A percentile compares a stretch with the other conserved stretches of the same genome.
These are phyloP conservation scores for Zaprionus davidi DNA, from an alignment of 1,140 invertebrate species.

Conservation along the genomic window DNA sequence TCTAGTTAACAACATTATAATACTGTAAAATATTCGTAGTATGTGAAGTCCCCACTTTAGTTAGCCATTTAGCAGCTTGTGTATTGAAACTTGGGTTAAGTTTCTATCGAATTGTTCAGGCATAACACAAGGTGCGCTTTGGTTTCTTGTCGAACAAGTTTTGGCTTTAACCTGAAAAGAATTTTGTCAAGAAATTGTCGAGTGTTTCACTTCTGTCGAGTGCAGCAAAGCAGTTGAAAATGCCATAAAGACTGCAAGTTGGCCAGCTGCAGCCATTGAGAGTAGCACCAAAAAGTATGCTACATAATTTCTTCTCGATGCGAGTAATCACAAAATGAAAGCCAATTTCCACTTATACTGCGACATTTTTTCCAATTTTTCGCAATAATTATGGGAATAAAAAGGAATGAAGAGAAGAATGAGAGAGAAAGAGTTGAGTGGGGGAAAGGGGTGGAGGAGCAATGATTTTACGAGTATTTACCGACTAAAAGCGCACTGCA, in stretches of 20 bases:
- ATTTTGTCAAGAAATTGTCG: background rate
- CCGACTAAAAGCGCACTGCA: constrained; percentile 11
- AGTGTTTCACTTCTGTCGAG: background rate
- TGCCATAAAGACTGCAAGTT: background rate
- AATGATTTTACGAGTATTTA: constrained; percentile 12
- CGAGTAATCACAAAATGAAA: constrained; percentile 1
- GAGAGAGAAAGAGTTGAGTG: background rate
- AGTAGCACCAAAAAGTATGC: background rate
- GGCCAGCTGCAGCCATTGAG: background rate
- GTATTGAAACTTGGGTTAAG: background rate
- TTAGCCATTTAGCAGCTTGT: background rate
- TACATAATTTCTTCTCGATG: constrained; percentile 13
- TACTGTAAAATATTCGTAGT: no score
- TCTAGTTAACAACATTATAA: no score
- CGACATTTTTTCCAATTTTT: constrained; percentile 3
- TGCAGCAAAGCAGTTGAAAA: background rate
- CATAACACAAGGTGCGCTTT: background rate
- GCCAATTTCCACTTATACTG: background rate
- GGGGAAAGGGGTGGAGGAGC: background rate
- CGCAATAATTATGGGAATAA: constrained; percentile 10
- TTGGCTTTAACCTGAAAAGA: background rate
- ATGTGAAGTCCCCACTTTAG: no score
- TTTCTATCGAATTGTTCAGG: background rate
- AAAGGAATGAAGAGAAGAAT: background rate
- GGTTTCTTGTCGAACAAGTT: background rate